phyloP scores from a whole-genome alignment of 2,797 vertebrate species.

The Lateolabrax maculatus region DNA sequence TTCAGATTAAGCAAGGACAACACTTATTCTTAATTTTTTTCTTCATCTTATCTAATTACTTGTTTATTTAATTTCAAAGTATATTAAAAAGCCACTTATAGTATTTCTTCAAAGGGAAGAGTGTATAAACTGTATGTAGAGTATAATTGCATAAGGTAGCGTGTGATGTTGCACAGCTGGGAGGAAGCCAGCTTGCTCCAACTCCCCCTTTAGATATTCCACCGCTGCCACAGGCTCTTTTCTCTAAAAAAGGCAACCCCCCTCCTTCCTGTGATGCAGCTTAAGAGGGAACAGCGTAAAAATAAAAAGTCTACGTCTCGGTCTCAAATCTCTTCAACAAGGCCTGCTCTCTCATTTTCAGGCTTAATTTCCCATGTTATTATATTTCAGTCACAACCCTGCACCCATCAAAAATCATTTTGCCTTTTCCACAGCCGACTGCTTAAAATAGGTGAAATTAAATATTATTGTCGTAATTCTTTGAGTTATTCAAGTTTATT shows the following conservation, averaged over 20 bases:
- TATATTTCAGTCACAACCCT: conserved; percentile 25
- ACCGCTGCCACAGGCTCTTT: conserved; percentile 50
- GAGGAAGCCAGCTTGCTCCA: conserved; percentile 39
- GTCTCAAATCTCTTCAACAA: conserved; percentile 41
- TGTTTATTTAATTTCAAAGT: conserved; percentile 44
- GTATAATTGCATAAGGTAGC: conserved; percentile 37
- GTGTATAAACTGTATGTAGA: conserved; percentile 40
- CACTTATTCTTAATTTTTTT: neutral
- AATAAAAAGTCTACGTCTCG: conserved; percentile 28
- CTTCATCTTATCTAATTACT: conserved; percentile 19
- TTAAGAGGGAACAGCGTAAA: conserved; percentile 46
- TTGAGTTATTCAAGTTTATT: neutral
- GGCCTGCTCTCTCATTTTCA: conserved; percentile 43
- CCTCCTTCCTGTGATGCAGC: conserved; percentile 45
- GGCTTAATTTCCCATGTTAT: conserved; percentile 51
- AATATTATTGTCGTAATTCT: conserved; percentile 10
- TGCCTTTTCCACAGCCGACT: conserved; percentile 15
- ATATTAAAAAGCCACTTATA: conserved; percentile 39
- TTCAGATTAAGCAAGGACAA: conserved; percentile 50
- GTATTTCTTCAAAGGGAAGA: conserved; percentile 19
- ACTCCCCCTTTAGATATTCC: conserved; percentile 49
- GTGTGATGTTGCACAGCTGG: conserved; percentile 54
- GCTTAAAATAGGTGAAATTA: conserved; percentile 23
- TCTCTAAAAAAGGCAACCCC: conserved; percentile 3
- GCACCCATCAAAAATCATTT: conserved; percentile 22